These are phyloP conservation scores for Alethe castanea DNA, from an alignment of 2,113 vertebrate genomes.

Conservation along the genomic window DNA sequence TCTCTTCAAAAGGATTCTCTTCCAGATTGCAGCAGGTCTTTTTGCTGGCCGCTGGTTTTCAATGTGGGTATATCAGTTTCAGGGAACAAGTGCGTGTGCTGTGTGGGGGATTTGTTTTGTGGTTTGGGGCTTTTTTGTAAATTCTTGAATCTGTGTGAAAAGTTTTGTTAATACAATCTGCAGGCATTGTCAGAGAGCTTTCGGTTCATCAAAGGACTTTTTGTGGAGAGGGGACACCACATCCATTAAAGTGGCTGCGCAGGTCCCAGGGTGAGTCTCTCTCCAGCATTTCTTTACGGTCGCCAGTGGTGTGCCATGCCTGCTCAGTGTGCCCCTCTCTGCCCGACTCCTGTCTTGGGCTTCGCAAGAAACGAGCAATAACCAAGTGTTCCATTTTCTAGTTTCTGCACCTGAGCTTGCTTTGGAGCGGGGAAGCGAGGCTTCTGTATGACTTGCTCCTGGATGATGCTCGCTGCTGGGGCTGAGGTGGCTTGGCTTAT, in stretches of 20 bases:
- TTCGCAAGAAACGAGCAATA: background rate
- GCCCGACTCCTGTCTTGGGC: background rate
- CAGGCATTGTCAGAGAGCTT: slow-evolving; percentile 53
- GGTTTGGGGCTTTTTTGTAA: background rate
- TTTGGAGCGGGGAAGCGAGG: background rate
- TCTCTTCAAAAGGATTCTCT: background rate
- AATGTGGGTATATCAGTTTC: slow-evolving; percentile 32
- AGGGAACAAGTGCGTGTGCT: slow-evolving; percentile 12
- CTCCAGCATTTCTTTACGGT: background rate
- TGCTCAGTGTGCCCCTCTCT: fast-evolving
- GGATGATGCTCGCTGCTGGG: background rate
- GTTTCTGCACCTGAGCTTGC: background rate
- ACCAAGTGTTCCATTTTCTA: background rate
- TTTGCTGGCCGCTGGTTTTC: background rate
- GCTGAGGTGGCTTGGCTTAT: background rate
- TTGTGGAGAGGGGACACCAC: slow-evolving; percentile 23
- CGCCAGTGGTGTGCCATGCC: background rate
- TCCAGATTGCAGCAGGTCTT: slow-evolving; percentile 23
- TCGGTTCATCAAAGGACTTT: slow-evolving; percentile 61
- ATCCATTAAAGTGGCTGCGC: slow-evolving; percentile 8
- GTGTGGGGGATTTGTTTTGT: background rate
- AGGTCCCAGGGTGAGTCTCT: background rate
- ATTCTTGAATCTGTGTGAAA: slow-evolving; percentile 48
- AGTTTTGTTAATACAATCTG: slow-evolving; percentile 62
- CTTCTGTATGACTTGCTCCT: background rate